A percentile compares a stretch with the other conserved stretches of the same genome.
These are phyloP conservation scores for Enteromius mattozi DNA, from an alignment of 2,797 vertebrate genomes.

Conservation along the genomic window DNA sequence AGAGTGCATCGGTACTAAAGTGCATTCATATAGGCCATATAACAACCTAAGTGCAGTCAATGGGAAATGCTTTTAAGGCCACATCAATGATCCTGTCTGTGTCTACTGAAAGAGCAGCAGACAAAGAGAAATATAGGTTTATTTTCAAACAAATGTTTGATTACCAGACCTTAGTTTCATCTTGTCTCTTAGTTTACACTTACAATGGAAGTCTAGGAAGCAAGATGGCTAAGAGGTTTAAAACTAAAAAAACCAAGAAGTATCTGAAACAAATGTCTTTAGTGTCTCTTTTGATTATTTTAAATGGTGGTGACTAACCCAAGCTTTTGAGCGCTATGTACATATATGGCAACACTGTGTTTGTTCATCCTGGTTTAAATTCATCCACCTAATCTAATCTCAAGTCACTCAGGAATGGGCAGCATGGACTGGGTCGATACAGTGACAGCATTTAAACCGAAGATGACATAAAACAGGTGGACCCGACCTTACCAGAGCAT, in stretches of 20 bases:
- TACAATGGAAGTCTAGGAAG: background rate
- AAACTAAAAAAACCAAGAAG: background rate
- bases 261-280: background rate
- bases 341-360: background rate
- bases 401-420: background rate
- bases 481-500: constrained; percentile 83
- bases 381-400: constrained; percentile 9
- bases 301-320: background rate
- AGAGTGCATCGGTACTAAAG: background rate
- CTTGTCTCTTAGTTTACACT: background rate
- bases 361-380: background rate
- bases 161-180: background rate
- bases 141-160: background rate
- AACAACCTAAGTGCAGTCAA: constrained; percentile 22
- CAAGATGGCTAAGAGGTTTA: background rate
- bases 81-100: constrained; percentile 57
- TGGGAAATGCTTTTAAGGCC: constrained; percentile 57
- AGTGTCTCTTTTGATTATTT: background rate
- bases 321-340: background rate
- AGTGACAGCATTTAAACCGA: background rate
- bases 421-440: background rate
- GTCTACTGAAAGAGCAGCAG: constrained; percentile 19
- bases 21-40: background rate
- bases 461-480: background rate
- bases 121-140: background rate